Evolutionary conservation across 2,113 vertebrate species (phyloP).

Genomic region (Phalacrocorax aristotelis): DNA sequence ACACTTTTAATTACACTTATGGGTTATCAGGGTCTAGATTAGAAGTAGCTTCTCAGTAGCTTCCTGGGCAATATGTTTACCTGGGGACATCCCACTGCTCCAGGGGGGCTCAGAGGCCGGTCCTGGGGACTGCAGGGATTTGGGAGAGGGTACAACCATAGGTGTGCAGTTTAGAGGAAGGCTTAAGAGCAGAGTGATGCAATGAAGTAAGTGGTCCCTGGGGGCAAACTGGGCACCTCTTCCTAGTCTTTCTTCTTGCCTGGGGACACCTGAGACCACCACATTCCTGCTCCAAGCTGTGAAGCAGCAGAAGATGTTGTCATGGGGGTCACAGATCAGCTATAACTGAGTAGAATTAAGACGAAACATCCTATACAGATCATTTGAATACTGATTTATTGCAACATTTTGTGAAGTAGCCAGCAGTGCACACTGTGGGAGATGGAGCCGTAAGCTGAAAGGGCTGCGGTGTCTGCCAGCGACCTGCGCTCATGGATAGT

Average conservation of each 20-base stretch:
- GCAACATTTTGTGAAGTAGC: not conserved
- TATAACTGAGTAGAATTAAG: not conserved
- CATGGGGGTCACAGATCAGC: not conserved
- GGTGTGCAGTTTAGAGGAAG: not conserved
- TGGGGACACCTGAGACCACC: not conserved
- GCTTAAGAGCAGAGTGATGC: not conserved
- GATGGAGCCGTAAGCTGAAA: not conserved
- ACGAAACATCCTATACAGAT: not conserved
- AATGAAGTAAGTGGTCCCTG: not conserved
- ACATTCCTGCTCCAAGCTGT: not conserved
- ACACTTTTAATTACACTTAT: not conserved
- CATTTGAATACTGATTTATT: not conserved
- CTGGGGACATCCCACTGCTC: not conserved
- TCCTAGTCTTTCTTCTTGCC: not conserved
- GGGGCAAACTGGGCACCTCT: not conserved
- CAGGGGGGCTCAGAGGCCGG: not conserved
- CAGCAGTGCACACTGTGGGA: rapidly evolving
- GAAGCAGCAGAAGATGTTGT: not conserved
- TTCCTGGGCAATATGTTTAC: not conserved
- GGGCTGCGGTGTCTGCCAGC: not conserved
- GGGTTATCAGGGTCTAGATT: not conserved
- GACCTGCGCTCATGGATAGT: not conserved
- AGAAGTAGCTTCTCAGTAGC: not conserved
- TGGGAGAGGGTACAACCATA: not conserved
- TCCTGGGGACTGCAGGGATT: not conserved